Conservation (phyloP, 1,140 invertebrate genomes). For the Solen grandis region DNA sequence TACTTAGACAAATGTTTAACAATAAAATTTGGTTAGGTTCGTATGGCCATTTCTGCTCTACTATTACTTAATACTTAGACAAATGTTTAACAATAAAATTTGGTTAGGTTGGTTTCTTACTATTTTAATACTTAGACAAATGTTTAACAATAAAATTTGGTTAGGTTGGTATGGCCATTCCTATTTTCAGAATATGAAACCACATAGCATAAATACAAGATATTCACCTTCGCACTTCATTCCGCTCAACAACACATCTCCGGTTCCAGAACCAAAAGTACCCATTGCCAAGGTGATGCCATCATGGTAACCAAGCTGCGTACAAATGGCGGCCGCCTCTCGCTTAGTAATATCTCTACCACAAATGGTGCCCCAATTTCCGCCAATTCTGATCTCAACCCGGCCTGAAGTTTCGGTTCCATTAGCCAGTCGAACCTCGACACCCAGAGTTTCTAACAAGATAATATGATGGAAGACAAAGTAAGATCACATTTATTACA, state of each 20-base stretch:
- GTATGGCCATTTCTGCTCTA: too few relatives aligned
- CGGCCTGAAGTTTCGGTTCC: constrained; percentile 31
- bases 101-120: too few relatives aligned
- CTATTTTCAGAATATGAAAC: too few relatives aligned
- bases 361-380: constrained; percentile 73
- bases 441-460: constrained; percentile 14
- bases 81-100: too few relatives aligned
- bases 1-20: too few relatives aligned
- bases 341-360: constrained; percentile 19
- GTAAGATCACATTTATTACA: not conserved
- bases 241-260: constrained; percentile 46
- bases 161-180: too few relatives aligned
- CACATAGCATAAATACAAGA: too few relatives aligned
- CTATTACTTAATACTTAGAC: too few relatives aligned
- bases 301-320: constrained; percentile 37
- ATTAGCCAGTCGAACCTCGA: constrained; percentile 40
- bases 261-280: constrained; percentile 42
- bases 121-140: too few relatives aligned
- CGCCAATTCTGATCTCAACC: constrained; percentile 35
- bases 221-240: constrained; percentile 77
- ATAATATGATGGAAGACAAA: too few relatives aligned
- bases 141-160: too few relatives aligned
- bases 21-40: too few relatives aligned
- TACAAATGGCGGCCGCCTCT: constrained; percentile 43
- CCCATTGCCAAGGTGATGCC: constrained; percentile 21